These are phyloP conservation scores for Phainopepla nitens DNA, from an alignment of 2,113 vertebrate genomes.

Conservation along the genomic window DNA sequence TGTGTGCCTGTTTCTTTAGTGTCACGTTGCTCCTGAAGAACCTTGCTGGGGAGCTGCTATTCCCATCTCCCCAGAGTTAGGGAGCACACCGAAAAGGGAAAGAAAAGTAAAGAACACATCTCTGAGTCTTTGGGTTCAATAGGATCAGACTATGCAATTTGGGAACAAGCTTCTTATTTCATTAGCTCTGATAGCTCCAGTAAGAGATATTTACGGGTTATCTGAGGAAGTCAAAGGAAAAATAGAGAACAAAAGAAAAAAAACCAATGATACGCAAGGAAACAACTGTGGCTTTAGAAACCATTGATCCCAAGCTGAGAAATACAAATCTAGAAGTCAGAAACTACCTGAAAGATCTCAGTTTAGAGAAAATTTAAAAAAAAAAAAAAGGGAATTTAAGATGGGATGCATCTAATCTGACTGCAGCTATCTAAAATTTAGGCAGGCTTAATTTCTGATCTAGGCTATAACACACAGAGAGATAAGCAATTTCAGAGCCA, in stretches of 20 bases:
- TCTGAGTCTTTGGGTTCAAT: neutral
- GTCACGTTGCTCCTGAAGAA: neutral
- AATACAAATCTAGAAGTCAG: neutral
- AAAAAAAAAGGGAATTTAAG: neutral
- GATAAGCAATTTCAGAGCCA: neutral
- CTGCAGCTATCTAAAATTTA: neutral
- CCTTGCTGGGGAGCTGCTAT: neutral
- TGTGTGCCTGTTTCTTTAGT: accelerated
- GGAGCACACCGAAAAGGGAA: neutral
- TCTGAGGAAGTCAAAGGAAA: neutral
- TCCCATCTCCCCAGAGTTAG: neutral
- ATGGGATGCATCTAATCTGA: neutral
- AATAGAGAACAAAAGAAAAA: neutral
- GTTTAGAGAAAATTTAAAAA: neutral
- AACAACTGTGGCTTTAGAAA: neutral
- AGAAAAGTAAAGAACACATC: neutral
- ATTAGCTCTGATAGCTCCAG: neutral
- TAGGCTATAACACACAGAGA: neutral
- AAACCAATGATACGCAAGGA: accelerated
- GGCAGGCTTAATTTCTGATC: neutral
- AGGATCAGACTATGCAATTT: neutral
- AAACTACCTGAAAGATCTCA: neutral
- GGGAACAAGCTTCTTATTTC: neutral
- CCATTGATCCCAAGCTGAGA: neutral
- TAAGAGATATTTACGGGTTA: neutral